Evolutionary conservation across 2,113 vertebrate species (phyloP).

Genomic region (Silurus meridionalis): DNA sequence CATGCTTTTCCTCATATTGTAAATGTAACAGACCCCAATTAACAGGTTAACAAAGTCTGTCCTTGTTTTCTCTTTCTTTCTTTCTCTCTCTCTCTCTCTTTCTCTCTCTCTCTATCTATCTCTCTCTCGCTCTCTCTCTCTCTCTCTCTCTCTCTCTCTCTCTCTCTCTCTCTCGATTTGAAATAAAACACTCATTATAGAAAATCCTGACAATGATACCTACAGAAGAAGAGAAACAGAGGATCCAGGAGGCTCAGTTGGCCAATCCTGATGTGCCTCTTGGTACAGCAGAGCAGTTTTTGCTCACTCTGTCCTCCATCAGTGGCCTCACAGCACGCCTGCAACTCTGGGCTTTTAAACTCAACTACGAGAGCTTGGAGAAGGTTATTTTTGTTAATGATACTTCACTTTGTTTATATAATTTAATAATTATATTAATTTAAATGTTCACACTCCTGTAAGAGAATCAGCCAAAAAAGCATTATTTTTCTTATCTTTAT

Average conservation of each 20-base stretch:
- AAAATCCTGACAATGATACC: slow-evolving; percentile 96
- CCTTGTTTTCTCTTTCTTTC: background rate
- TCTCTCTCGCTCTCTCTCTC: no score
- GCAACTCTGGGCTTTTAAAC: slow-evolving; percentile 95
- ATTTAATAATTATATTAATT: no score
- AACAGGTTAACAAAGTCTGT: background rate
- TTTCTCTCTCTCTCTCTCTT: background rate
- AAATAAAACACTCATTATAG: slow-evolving; percentile 60
- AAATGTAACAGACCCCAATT: background rate
- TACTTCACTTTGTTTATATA: background rate
- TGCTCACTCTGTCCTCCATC: slow-evolving; percentile 86
- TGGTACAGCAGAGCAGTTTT: slow-evolving; percentile 89
- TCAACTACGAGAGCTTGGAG: slow-evolving; percentile 92
- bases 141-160: background rate
- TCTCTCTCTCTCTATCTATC: no score
- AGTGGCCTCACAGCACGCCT: slow-evolving; percentile 83
- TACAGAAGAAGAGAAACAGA: slow-evolving; percentile 90
- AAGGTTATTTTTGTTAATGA: slow-evolving; percentile 72
- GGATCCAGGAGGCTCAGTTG: slow-evolving; percentile 90
- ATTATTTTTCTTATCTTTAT: background rate
- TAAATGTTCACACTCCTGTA: background rate
- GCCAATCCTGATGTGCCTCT: slow-evolving; percentile 86
- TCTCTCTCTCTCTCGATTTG: background rate
- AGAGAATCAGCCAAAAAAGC: background rate
- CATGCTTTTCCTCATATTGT: background rate